These are phyloP conservation scores for Butorides virescens DNA, from an alignment of 2,113 vertebrate genomes.

Conservation along the genomic window DNA sequence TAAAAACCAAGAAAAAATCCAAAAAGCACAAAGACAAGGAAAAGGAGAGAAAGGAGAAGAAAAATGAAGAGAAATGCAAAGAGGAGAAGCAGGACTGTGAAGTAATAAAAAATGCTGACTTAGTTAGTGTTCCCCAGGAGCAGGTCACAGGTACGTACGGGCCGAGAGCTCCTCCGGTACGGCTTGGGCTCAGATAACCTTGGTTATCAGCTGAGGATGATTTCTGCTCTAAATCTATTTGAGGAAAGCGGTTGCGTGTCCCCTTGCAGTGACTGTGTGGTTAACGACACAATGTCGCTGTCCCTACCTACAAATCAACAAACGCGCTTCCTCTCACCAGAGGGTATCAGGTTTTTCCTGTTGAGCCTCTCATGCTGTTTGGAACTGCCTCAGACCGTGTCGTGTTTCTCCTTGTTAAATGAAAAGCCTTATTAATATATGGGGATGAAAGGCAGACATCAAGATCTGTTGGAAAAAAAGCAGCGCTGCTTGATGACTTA, in stretches of 20 bases:
- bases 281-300: background rate
- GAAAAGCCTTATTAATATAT: background rate
- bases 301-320: background rate
- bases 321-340: background rate
- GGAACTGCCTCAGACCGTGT: background rate
- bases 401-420: background rate
- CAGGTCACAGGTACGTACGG: constrained; percentile 76
- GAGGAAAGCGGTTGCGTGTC: fast-evolving
- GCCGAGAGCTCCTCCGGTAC: fast-evolving
- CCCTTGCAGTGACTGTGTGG: background rate
- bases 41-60: constrained; percentile 85
- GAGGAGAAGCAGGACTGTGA: constrained; percentile 70
- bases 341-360: constrained; percentile 31
- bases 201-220: no score
- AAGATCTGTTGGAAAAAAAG: background rate
- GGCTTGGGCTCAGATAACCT: fast-evolving
- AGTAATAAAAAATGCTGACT: constrained; percentile 62
- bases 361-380: background rate
- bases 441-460: constrained; percentile 15
- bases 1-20: constrained; percentile 88
- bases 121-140: constrained; percentile 72
- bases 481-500: background rate
- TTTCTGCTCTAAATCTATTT: background rate
- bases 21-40: constrained; percentile 97
- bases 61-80: constrained; percentile 64